These are phyloP conservation scores for Odontocolon sp. DNA, from an alignment of 2,888 invertebrate species.

Conservation along the genomic window DNA sequence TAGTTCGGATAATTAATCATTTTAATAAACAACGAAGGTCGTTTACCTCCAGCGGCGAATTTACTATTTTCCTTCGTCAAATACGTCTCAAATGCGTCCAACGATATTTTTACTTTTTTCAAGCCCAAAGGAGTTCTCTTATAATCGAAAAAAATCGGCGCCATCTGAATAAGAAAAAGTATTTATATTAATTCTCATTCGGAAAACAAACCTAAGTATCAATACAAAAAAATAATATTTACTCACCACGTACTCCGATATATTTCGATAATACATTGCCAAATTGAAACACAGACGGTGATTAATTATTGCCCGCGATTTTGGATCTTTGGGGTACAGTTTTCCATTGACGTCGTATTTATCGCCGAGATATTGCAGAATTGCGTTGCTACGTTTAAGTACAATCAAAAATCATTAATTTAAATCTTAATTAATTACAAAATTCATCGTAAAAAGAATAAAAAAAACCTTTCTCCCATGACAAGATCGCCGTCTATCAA, in stretches of 20 bases:
- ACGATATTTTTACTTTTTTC: slow-evolving; percentile 86
- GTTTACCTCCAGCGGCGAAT: slow-evolving; percentile 85
- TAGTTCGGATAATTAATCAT: neutral
- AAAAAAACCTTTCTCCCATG: slow-evolving; percentile 86
- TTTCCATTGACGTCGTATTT: slow-evolving; percentile 85
- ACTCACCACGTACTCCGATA: slow-evolving; percentile 86
- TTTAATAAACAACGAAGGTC: neutral
- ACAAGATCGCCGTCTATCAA: slow-evolving; percentile 90
- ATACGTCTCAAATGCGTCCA: slow-evolving; percentile 87
- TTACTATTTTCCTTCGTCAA: slow-evolving; percentile 83
- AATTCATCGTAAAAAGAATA: neutral
- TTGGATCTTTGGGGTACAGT: slow-evolving; percentile 88
- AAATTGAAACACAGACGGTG: slow-evolving; percentile 90
- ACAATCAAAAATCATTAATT: slow-evolving; percentile 6
- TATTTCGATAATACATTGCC: slow-evolving; percentile 88
- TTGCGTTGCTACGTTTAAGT: slow-evolving; percentile 81
- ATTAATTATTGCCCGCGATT: slow-evolving; percentile 88
- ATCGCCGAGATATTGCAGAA: slow-evolving; percentile 88
- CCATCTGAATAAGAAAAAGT: slow-evolving; percentile 83
- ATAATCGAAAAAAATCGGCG: slow-evolving; percentile 90
- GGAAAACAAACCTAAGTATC: neutral
- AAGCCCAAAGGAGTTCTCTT: slow-evolving; percentile 85
- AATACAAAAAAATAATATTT: slow-evolving; percentile 13
- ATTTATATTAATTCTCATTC: neutral
- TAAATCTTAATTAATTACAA: neutral